Percentiles rank a stretch among this genome's conserved stretches.
These are phyloP conservation scores for Epinephelus cyanopodus DNA, from an alignment of 2,113 vertebrate species.

Conservation along the genomic window DNA sequence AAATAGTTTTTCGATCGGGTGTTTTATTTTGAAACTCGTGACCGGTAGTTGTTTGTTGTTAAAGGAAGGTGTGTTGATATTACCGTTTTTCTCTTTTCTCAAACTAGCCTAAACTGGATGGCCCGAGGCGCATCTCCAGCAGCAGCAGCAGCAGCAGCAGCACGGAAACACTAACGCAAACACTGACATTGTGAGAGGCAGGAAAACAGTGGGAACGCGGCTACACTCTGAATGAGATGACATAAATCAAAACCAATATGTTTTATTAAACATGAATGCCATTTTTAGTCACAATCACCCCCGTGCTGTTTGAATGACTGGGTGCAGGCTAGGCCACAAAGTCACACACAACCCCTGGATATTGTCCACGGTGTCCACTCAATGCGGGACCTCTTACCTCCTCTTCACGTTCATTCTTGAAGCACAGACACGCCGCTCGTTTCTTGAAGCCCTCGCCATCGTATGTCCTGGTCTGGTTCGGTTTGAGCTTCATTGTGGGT, in stretches of 20 bases:
- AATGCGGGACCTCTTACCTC: constrained; percentile 85
- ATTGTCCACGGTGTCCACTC: background rate
- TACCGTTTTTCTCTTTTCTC: constrained; percentile 33
- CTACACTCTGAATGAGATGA: background rate
- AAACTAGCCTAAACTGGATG: constrained; percentile 85
- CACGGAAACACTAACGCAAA: constrained; percentile 31
- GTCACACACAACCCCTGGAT: constrained; percentile 28
- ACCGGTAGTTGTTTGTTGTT: background rate
- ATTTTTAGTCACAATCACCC: background rate
- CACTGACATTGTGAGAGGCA: background rate
- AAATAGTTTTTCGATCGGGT: fast-evolving
- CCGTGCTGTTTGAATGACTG: constrained; percentile 52
- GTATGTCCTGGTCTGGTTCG: constrained; percentile 98
- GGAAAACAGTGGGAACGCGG: background rate
- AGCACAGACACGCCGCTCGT: constrained; percentile 96
- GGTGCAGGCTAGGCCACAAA: constrained; percentile 63
- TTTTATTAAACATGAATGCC: background rate
- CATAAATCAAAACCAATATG: background rate
- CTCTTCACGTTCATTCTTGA: constrained; percentile 95
- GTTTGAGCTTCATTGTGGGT: constrained; percentile 95
- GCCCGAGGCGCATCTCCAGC: constrained; percentile 62
- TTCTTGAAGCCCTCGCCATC: constrained; percentile 98
- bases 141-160: background rate
- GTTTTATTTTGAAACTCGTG: constrained; percentile 56
- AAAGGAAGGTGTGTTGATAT: constrained; percentile 17